phyloP scores from a whole-genome alignment of 1,140 invertebrate genomes.

The Sminthurinus signatus region DNA sequence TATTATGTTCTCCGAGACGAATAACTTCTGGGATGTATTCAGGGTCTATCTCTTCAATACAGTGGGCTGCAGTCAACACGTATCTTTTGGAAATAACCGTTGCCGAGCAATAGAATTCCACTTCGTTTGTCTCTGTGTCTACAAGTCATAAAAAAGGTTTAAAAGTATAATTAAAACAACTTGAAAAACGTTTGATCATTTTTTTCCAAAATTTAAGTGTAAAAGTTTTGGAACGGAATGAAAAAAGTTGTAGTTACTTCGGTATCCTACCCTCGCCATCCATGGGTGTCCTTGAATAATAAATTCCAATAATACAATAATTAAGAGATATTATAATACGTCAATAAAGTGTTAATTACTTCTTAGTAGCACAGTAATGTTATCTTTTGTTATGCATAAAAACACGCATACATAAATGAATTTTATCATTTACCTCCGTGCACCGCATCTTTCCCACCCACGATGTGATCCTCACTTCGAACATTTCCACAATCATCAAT shows the following conservation, averaged over 20 bases:
- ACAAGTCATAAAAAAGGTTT: too few relatives aligned
- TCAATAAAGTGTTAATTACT: too few relatives aligned
- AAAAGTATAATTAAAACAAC: too few relatives aligned
- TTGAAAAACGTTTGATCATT: not conserved
- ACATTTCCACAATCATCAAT: slow-evolving; percentile 26
- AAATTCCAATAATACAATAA: too few relatives aligned
- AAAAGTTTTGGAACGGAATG: too few relatives aligned
- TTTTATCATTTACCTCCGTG: too few relatives aligned
- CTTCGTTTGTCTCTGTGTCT: slow-evolving; percentile 23
- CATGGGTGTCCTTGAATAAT: slow-evolving; percentile 26
- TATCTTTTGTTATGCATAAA: too few relatives aligned
- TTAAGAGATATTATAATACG: too few relatives aligned
- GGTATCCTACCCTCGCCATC: slow-evolving; percentile 37
- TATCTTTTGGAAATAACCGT: slow-evolving; percentile 32
- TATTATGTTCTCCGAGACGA: slow-evolving; percentile 58
- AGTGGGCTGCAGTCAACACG: slow-evolving; percentile 35
- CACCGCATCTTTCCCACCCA: slow-evolving; percentile 26
- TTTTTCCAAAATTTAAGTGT: too few relatives aligned
- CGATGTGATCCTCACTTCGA: slow-evolving; percentile 17
- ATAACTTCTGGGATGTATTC: slow-evolving; percentile 45
- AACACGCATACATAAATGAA: too few relatives aligned
- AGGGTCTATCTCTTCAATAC: slow-evolving; percentile 33
- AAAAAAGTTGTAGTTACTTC: slow-evolving; percentile 19
- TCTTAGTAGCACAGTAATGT: too few relatives aligned
- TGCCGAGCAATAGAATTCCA: slow-evolving; percentile 33